A percentile compares a stretch with the other conserved stretches of the same genome.
phyloP scores from a whole-genome alignment of 2,888 invertebrate species.

The Pyrrhosoma nymphula region DNA sequence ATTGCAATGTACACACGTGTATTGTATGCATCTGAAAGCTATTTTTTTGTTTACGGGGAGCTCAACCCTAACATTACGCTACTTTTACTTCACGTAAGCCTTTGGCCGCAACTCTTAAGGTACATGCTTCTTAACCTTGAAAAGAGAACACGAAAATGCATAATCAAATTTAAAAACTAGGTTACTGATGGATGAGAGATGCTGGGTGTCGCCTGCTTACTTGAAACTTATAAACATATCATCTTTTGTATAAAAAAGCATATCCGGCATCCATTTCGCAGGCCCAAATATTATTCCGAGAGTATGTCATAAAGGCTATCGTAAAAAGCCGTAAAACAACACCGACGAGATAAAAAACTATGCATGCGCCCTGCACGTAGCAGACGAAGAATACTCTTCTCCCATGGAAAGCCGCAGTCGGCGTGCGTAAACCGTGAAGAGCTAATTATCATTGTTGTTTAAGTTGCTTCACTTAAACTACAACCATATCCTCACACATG shows the following conservation, averaged over 20 bases:
- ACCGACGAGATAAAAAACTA: neutral
- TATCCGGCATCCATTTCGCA: neutral
- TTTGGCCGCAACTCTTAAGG: neutral
- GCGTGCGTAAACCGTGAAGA: neutral
- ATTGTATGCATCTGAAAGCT: too few relatives aligned
- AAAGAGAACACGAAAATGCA: neutral
- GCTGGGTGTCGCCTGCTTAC: neutral
- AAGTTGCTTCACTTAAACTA: neutral
- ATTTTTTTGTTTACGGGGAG: too few relatives aligned
- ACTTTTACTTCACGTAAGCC: neutral
- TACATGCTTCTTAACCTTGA: neutral
- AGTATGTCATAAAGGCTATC: neutral
- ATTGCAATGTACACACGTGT: too few relatives aligned
- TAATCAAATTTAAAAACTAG: neutral
- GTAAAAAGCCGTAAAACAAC: conserved; percentile 3
- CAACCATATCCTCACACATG: neutral
- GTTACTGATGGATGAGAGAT: neutral
- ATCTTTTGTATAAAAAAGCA: neutral
- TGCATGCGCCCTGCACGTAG: conserved; percentile 37
- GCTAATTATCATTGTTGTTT: neutral
- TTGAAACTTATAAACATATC: neutral
- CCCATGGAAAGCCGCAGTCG: neutral
- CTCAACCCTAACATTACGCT: too few relatives aligned
- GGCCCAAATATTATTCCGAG: neutral
- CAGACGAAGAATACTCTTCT: conserved; percentile 15